Base-by-base conservation (phyloP, 2,888 invertebrate species). In the Myopa tessellatipennis region DNA sequence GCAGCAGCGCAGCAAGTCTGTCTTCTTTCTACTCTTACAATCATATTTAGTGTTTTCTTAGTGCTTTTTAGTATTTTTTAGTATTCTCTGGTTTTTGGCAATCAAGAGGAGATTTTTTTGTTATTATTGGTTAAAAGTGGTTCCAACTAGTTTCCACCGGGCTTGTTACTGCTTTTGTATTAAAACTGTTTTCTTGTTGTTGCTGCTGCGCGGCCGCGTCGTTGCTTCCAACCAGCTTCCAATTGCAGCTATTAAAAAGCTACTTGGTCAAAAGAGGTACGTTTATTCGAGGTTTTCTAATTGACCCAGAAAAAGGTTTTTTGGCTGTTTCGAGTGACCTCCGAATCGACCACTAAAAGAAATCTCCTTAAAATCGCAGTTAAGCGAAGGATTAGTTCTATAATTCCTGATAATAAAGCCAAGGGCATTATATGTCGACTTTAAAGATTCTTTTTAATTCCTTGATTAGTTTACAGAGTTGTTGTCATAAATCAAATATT, bases 81-180 rank as follows among this genome's bases (percentile, higher is more conserved):
- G 38, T 18, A 16, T 34, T 10, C 26, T 26, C 38, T 71, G 16
- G 10, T 45, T 73, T 73, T 45, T 63, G 61, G 58, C 72, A 55
- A 38, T 72, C n/a, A 63, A 63, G 34, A 10, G 40, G 36, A 26
- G 26, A 26, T 26, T n/a, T 55, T 36, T 70, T 52, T 65, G 5
- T 70, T 50, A 69, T 36, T 40, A 52, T 55, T 52, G 79, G 82
- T 80, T 81, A 73, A 78, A 84, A 84, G 83, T 80, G 81, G 83
- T 81, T 83, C 75, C 65, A 78, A 80, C 83, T 79, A 80, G 79
- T 79, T 80, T 73, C 18, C 65, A 67, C 16, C 65, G 12, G 65
- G 65, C 14, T 61, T 36, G 63, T 18, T 55, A 55, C 36, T 38
- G 65, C 55, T 55, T 18, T 34, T 65, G 36, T 34, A 34, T 8